Evolutionary conservation across 2,797 vertebrate genomes (phyloP).

Genomic region (Sebastes nivosus): DNA sequence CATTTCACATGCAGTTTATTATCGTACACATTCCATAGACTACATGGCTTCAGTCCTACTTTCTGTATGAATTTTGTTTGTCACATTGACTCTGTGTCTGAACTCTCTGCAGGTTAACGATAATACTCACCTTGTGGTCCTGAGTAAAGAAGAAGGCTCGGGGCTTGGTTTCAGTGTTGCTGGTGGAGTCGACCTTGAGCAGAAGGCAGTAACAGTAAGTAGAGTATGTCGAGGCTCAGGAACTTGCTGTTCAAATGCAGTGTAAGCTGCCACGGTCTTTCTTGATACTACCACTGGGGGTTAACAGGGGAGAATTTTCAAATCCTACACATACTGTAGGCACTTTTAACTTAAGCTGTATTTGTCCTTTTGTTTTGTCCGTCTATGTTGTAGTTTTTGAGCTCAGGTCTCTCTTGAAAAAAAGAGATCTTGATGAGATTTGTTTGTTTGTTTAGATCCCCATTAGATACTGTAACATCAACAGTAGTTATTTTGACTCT

Average conservation of each 20-base stretch:
- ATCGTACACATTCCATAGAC: background rate
- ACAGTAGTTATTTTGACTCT: too few relatives aligned
- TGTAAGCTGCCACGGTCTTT: background rate
- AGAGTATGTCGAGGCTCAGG: background rate
- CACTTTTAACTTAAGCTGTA: background rate
- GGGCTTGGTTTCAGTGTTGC: conserved; percentile 94
- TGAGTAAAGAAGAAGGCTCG: conserved; percentile 91
- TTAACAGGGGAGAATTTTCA: background rate
- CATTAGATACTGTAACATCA: too few relatives aligned
- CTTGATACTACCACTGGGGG: background rate
- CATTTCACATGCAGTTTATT: background rate
- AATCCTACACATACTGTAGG: background rate
- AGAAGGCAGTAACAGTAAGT: conserved; percentile 89
- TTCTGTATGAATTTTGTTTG: background rate
- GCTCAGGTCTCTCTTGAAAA: too few relatives aligned
- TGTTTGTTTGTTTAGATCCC: background rate
- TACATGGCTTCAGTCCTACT: background rate
- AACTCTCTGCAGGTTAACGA: conserved; percentile 81
- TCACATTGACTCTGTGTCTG: background rate
- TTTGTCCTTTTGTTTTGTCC: background rate
- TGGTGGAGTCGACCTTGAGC: conserved; percentile 90
- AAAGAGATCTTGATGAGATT: background rate
- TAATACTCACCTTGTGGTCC: conserved; percentile 86
- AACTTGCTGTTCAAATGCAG: too few relatives aligned
- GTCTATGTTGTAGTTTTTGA: background rate